Conservation (phyloP, 1,140 invertebrate species). For the Micrasema minimum region DNA sequence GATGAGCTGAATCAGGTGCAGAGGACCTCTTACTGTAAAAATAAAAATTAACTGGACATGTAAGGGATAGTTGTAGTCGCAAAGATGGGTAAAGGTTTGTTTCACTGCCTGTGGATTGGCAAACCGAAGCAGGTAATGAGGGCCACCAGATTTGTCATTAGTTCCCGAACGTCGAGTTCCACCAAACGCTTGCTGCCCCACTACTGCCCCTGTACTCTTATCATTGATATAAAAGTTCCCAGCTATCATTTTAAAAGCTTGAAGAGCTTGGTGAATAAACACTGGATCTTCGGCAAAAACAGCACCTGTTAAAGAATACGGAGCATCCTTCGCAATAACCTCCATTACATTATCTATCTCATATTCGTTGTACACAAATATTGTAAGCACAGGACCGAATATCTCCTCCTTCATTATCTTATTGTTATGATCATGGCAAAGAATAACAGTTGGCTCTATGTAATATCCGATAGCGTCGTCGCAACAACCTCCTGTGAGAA, state of each 20-base stretch:
- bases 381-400: constrained; percentile 89
- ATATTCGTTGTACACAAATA: constrained; percentile 87
- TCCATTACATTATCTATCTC: constrained; percentile 76
- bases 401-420: constrained; percentile 94
- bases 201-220: constrained; percentile 94
- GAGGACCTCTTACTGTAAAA: too few species aligned
- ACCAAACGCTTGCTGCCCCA: constrained; percentile 96
- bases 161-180: constrained; percentile 91
- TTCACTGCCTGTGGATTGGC: constrained; percentile 90
- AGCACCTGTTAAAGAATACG: constrained; percentile 90
- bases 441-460: constrained; percentile 89
- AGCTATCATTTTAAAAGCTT: constrained; percentile 80
- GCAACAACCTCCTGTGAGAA: constrained; percentile 86
- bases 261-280: constrained; percentile 75
- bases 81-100: constrained; percentile 83
- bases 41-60: constrained; percentile 69
- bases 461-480: constrained; percentile 89
- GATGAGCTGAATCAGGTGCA: too few species aligned
- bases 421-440: constrained; percentile 82
- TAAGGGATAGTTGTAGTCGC: constrained; percentile 87
- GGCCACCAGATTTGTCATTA: constrained; percentile 97
- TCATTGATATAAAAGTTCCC: constrained; percentile 99
- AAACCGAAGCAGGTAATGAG: constrained; percentile 91
- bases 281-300: constrained; percentile 86
- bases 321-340: constrained; percentile 79